phyloP scores from a whole-genome alignment of 2,797 vertebrate species.

The Xiphorhynchus erythropygius region DNA sequence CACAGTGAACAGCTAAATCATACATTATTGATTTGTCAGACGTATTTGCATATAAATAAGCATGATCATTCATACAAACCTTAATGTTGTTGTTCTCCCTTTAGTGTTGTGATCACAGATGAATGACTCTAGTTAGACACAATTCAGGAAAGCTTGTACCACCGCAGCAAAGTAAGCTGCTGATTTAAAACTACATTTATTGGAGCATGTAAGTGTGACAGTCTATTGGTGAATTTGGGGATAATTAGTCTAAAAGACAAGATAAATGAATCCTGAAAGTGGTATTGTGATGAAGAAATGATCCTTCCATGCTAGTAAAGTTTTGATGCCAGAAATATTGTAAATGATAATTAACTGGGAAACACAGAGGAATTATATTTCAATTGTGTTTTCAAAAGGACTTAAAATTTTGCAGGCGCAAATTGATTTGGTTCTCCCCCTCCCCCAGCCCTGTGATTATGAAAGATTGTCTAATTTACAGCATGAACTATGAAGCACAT shows the following conservation, averaged over 20 bases:
- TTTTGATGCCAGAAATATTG: constrained; percentile 79
- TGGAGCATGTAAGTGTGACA: constrained; percentile 89
- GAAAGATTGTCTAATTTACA: constrained; percentile 92
- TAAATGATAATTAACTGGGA: constrained; percentile 90
- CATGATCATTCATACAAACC: constrained; percentile 81
- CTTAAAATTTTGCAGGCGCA: constrained; percentile 84
- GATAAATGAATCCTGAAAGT: constrained; percentile 93
- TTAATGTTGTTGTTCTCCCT: constrained; percentile 75
- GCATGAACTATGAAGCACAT: constrained; percentile 82
- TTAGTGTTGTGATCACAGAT: constrained; percentile 81
- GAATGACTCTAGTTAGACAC: constrained; percentile 82
- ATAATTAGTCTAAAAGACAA: constrained; percentile 97
- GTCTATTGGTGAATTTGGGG: constrained; percentile 80
- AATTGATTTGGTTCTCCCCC: constrained; percentile 88
- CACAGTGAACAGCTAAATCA: constrained; percentile 78
- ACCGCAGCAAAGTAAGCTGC: constrained; percentile 74
- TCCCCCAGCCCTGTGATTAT: constrained; percentile 84
- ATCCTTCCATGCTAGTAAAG: constrained; percentile 71
- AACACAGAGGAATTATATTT: constrained; percentile 77
- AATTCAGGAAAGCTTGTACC: constrained; percentile 75
- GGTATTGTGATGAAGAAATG: constrained; percentile 79
- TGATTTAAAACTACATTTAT: constrained; percentile 88
- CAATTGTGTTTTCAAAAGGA: constrained; percentile 80
- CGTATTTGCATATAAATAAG: constrained; percentile 87
- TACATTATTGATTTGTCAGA: constrained; percentile 86